phyloP scores from a whole-genome alignment of 2,113 vertebrate species.

The Lepidothrix coronata region DNA sequence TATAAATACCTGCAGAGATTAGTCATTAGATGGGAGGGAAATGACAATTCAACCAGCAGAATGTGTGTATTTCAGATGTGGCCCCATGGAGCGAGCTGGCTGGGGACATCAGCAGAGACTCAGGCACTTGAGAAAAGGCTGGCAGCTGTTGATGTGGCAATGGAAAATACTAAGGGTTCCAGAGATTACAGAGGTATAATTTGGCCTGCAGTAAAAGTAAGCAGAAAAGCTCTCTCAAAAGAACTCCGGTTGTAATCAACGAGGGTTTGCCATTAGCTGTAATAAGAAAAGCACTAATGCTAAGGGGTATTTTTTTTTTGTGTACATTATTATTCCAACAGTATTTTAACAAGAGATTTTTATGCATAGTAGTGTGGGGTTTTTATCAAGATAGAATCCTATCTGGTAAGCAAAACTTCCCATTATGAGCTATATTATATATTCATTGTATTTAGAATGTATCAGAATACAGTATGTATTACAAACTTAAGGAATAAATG shows the following conservation, averaged over 20 bases:
- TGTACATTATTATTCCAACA: not conserved
- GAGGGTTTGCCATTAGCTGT: not conserved
- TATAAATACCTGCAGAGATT: not conserved
- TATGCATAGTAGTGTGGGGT: not conserved
- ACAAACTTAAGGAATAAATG: not conserved
- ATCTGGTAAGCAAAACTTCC: not conserved
- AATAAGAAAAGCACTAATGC: not conserved
- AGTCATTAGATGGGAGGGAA: not conserved
- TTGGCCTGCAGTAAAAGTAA: constrained; percentile 33
- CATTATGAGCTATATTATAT: not conserved
- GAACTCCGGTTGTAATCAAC: not conserved
- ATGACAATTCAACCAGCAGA: not conserved
- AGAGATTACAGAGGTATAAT: constrained; percentile 50
- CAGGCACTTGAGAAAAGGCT: not conserved
- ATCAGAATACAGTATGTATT: not conserved
- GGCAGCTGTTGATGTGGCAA: constrained; percentile 63
- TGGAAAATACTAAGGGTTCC: constrained; percentile 67
- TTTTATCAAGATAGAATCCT: not conserved
- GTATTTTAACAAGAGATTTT: constrained; percentile 1
- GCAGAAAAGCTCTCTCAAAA: not conserved
- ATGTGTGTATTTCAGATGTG: not conserved
- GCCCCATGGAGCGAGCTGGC: not conserved
- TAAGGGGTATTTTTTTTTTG: not conserved
- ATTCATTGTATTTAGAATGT: not conserved
- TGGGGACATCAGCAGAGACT: not conserved